Evolutionary conservation across 2,797 vertebrate genomes (phyloP), one percentile per base, ranked within the genome.

Genomic region (Limosa lapponica): DNA sequence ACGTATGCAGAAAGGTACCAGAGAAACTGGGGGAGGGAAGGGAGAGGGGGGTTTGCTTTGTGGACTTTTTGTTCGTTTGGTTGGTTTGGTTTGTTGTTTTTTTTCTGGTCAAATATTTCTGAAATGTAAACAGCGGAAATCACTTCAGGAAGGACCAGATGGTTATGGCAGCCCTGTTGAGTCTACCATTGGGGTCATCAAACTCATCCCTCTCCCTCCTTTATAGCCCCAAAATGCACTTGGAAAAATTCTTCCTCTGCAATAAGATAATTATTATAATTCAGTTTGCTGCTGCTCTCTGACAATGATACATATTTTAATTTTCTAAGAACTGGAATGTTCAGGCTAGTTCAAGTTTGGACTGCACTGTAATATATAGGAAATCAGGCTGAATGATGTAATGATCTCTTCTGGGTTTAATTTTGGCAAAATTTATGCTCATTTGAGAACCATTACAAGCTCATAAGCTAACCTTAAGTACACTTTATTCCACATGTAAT

Each of bases 391-490:
- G 25, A 73, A 78, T 34, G n/a, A 91, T 30, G 34, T 24, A 59
- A 64, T 34, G 34, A 46, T 16, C 16, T 67, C 71, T 85, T 87
- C 37, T 46, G 34, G 8, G 18, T 57, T 93, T 64, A 57, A 89
- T 90, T 89, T 74, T 6, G 2, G 28, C 46, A 86, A 71, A 86
- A 90, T 74, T 69, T 28, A 44, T 67, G 54, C 46, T 84, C 46
- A 80, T 46, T 55, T 55, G 44, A 94, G 62, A 93, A 36, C 39
- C 20, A 61, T 30, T 58, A 77, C 48, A 37, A 93, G n/a, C 67
- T 89, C 41, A 69, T 48, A 86, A 90, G 28, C 34, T 57, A 85
- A 71, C 16, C 46, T 92, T 46, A 93, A 88, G 27, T 37, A 74
- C 15, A 11, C 55, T 78, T 82, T 20, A 39, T 71, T 66, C 17